Base-by-base conservation (phyloP, 1,140 invertebrate genomes). In the Choristoneura fumiferana region DNA sequence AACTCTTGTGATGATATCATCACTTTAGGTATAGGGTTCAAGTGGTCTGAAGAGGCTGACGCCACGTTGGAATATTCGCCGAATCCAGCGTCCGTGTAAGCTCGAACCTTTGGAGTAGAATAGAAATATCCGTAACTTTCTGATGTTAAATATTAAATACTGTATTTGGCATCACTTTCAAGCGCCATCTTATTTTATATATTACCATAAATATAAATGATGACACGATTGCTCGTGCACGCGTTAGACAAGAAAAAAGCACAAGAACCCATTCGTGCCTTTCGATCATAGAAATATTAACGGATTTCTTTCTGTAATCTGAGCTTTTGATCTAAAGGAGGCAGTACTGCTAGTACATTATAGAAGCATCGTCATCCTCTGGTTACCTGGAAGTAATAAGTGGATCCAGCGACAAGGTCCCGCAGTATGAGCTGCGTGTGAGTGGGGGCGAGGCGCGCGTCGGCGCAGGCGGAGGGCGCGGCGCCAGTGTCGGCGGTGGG, bases 1-100 rank as follows among this genome's bases (percentile, higher is more conserved):
- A 92, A 92, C 69, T 96, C 94, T 22, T 89, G 82, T 3, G 93
- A 93, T 0, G 94, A 92, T 4, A 96, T 89, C n/a, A 97, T 84
- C 1, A 98, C 78, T 66, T 92, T 92, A 0, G 96, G 96, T 10
- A 97, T 91, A 0, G 96, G 94, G 63, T 92, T 93, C 62, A 96
- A 93, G 29, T 92, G 85, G 35, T 91, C 89, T 1, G 94, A 94
- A 9, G 93, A 90, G 1, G 92, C 91, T 37, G 90, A 85, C 0
- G 94, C 92, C 0, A 89, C 83, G 54, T 91, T 84, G 0, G 94
- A 94, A 54, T 92, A 92, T 15, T 91, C 87, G 8, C 96, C 94
- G 59, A 91, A 91, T 0, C 95, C 96, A 15, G 93, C 92, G 38
- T 93, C 90, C 1, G 95, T 97, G 69, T 92, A 94, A 0, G 96